Evolutionary conservation across 2,113 vertebrate species (phyloP).

Genomic region (Datnioides undecimradiatus): DNA sequence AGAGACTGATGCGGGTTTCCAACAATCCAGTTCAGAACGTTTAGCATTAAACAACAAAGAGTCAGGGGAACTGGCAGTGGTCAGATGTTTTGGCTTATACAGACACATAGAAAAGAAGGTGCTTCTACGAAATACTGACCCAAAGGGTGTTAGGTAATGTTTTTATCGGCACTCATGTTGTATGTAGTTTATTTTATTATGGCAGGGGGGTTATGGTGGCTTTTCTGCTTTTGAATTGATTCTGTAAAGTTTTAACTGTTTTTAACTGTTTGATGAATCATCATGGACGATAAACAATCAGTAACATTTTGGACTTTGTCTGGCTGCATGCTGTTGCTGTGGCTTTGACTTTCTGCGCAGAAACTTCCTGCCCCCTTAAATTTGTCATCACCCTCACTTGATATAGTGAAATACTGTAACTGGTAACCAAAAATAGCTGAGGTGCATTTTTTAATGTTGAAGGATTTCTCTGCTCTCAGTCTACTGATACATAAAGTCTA

Average conservation of each 20-base stretch:
- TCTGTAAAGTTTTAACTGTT: neutral
- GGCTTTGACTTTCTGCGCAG: neutral
- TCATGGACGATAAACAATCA: neutral
- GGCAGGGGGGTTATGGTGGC: neutral
- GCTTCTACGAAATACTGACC: neutral
- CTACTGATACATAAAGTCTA: neutral
- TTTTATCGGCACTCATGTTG: neutral
- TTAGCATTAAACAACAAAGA: too few species aligned
- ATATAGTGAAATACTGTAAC: neutral
- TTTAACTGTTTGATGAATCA: too few species aligned
- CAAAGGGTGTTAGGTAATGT: too few species aligned
- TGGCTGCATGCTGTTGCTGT: neutral
- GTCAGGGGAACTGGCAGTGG: too few species aligned
- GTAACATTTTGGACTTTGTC: neutral
- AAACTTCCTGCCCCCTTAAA: neutral
- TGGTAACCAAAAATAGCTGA: neutral
- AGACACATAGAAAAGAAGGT: neutral
- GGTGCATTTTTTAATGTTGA: too few species aligned
- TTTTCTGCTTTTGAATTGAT: neutral
- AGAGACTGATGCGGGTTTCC: too few species aligned
- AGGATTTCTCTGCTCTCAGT: neutral
- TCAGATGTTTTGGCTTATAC: neutral
- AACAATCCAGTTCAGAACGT: too few species aligned
- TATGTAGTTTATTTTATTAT: too few species aligned
- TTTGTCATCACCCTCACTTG: neutral